These are phyloP conservation scores for Melolontha melolontha DNA, from an alignment of 2,888 invertebrate species.

Conservation along the genomic window DNA sequence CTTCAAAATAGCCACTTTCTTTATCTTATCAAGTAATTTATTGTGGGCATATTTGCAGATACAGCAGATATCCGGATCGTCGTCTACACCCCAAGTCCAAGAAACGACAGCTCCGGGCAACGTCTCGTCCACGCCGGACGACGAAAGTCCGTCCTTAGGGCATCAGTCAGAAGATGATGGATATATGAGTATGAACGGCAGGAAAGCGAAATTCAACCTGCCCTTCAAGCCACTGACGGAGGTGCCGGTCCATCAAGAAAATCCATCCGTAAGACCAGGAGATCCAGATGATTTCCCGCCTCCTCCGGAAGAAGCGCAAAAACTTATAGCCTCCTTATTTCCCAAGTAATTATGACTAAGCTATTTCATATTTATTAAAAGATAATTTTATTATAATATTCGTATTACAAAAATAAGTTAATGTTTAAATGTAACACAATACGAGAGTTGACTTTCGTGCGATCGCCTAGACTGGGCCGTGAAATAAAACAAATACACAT, in stretches of 20 bases:
- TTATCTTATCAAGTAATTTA: conserved; percentile 53
- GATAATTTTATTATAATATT: too few species aligned
- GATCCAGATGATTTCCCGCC: conserved; percentile 73
- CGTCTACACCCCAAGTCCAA: conserved; percentile 63
- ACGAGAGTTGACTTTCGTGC: too few species aligned
- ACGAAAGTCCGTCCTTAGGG: conserved; percentile 83
- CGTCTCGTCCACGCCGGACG: conserved; percentile 67
- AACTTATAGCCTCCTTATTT: conserved; percentile 80
- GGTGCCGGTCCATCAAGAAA: conserved; percentile 66
- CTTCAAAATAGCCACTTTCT: too few species aligned
- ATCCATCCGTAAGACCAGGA: conserved; percentile 64
- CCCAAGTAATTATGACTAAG: conserved; percentile 73
- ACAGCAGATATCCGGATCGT: conserved; percentile 62
- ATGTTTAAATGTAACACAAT: too few species aligned
- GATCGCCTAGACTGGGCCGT: too few species aligned
- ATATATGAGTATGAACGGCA: conserved; percentile 93
- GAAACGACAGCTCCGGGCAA: conserved; percentile 67
- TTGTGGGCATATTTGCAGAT: conserved; percentile 60
- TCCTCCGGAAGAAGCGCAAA: conserved; percentile 81
- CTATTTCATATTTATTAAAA: background rate
- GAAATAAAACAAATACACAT: too few species aligned
- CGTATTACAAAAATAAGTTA: too few species aligned
- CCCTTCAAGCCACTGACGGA: conserved; percentile 75
- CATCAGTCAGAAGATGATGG: conserved; percentile 93
- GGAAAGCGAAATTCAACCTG: conserved; percentile 81